Base-by-base conservation (phyloP, 2,797 vertebrate species). In the Mallotus villosus region DNA sequence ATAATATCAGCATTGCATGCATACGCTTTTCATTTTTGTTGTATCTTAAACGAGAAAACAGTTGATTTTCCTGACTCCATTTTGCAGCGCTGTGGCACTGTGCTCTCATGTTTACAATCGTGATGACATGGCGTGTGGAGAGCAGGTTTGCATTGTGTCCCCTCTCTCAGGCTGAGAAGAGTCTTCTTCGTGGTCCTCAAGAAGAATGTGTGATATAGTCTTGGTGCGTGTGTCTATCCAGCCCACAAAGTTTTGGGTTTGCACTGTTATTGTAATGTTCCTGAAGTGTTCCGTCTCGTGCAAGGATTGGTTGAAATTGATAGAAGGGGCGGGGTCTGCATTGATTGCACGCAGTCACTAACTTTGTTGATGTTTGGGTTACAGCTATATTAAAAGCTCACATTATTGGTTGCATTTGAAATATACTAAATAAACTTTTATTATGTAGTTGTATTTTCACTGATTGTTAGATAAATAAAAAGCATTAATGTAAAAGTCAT, bases 271-370 rank as follows among this genome's bases (percentile, higher is more conserved):
- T 58, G 53, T 74, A 85, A 86, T 91, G 87, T 91, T 87, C 77
- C 85, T 92, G 68, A 76, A 74, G 46, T 82, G 93, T 91, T 91
- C 86, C 91, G 86, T 77, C 78, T 82, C 70, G 86, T 75, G 76
- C 89, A 74, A 86, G 81, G 89, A 94, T 95, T 95, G 96, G 96
- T 86, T 91, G 91, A 78, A 90, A 87, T 85, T 91, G 89, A 94
- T 93, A 84, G 88, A 91, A 89, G 93, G 93, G 95, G 94, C 92
- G 94, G 89, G 87, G 88, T 78, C 87, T 85, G 62, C 65, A 74
- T 87, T 87, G 93, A 94, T 91, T 90, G 90, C 94, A 84, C 81
- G 86, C 86, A 83, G 80, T 83, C 89, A 77, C 79, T 37, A 41
- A 4, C 5, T 60, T 51, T 66, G 84, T 78, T 89, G 81, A 83